phyloP scores from a whole-genome alignment of 1,140 invertebrate genomes.

The Sminthurides bifidus region DNA sequence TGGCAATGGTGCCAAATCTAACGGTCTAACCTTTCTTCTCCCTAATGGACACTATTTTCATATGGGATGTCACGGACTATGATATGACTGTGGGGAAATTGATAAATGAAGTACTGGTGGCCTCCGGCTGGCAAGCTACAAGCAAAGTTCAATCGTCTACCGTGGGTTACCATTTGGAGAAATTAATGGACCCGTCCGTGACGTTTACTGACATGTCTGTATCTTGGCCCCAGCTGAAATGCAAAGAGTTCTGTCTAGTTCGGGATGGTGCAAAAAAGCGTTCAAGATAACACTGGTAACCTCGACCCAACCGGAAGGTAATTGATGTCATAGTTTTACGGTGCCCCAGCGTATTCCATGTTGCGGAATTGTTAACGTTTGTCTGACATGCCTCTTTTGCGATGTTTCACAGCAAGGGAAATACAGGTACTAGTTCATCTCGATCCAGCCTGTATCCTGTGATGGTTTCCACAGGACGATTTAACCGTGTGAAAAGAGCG shows the following conservation, averaged over 20 bases:
- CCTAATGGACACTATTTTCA: constrained; percentile 22
- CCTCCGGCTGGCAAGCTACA: constrained; percentile 25
- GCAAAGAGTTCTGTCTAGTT: constrained; percentile 30
- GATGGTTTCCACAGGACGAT: constrained; percentile 25
- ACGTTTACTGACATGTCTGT: constrained; percentile 18
- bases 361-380: no score
- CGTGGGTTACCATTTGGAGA: constrained; percentile 28
- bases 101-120: constrained; percentile 9
- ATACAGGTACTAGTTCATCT: no score
- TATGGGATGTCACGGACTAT: constrained; percentile 3
- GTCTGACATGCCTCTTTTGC: no score
- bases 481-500: constrained; percentile 26
- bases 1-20: no score
- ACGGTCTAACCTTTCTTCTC: constrained; percentile 21
- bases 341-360: no score
- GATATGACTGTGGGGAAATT: constrained; percentile 21
- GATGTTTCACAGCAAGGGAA: no score
- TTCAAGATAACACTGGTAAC: constrained; percentile 14
- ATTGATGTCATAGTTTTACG: no score
- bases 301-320: no score
- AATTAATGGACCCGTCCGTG: constrained; percentile 18
- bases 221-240: constrained; percentile 16
- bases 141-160: neutral
- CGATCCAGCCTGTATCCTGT: constrained; percentile 24
- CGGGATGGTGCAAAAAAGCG: constrained; percentile 30